Base-by-base conservation (phyloP, 2,888 invertebrate species). In the Himalopsyche tibetana region DNA sequence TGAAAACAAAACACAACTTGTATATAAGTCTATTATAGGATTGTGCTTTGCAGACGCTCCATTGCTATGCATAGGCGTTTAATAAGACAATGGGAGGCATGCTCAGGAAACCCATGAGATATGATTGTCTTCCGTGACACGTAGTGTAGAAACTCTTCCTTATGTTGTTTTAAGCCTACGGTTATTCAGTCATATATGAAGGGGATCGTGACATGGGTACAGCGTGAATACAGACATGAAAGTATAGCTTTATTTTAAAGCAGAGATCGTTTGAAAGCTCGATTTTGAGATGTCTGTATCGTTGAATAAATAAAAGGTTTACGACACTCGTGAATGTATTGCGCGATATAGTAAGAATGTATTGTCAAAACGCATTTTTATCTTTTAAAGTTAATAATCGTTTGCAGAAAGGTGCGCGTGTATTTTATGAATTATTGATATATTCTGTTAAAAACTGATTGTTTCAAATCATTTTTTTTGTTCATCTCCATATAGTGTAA, bases 101-200 rank as follows among this genome's bases (percentile, higher is more conserved):
- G 63, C 63, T 69, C 80, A 55, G 51, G 84, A 56, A 85, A 63
- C 56, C 80, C 82, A 74, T 51, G 83, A 83, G 87, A 87, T 87
- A 87, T 74, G 87, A 85, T 87, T 87, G 85, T 87, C 85, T 85
- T 69, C 79, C 83, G 36, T 85, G 87, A 85, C 87, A 87, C 87
- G 85, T 82, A 85, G 74, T 83, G 85, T 83, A 63, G 56, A 81
- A 85, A 87, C 83, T 85, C 83, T 85, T 85, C 87, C 85, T 85
- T 84, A 84, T 84, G 86, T 83, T 80, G 69, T 80, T 85, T 42
- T 85, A 55, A 87, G 87, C 87, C 87, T 42, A 40, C 79, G 84
- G 86, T 80, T 87, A 80, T 87, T 85, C 80, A 80, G 80, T 42
- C 63, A 63, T 63, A 28, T 36, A 80, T 79, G 74, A 83, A 42